Percentiles rank a stretch among this genome's conserved stretches.
phyloP scores from a whole-genome alignment of 2,797 vertebrate species.

The Decapterus maruadsi region DNA sequence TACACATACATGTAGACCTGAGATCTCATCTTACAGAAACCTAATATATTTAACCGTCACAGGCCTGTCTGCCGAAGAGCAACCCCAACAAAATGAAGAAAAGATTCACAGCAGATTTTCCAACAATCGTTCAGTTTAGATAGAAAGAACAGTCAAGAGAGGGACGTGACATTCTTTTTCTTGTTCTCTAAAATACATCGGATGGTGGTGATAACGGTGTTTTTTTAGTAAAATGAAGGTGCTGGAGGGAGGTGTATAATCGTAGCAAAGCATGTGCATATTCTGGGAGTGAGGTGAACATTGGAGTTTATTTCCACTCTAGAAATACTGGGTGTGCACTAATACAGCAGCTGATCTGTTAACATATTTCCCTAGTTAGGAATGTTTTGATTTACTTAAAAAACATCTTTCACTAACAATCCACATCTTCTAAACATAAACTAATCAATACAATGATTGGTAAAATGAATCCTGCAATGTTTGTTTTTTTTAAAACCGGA shows the following conservation, averaged over 20 bases:
- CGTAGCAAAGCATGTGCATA: conserved; percentile 83
- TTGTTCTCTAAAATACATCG: conserved; percentile 87
- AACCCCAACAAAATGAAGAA: conserved; percentile 52
- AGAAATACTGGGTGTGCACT: conserved; percentile 88
- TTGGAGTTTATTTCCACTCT: conserved; percentile 90
- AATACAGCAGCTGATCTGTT: conserved; percentile 96
- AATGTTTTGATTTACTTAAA: conserved; percentile 96
- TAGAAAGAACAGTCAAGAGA: conserved; percentile 89
- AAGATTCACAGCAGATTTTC: conserved; percentile 71
- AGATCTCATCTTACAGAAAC: conserved; percentile 70
- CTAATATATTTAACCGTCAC: conserved; percentile 36
- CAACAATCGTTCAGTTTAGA: conserved; percentile 73
- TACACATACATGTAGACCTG: conserved; percentile 63
- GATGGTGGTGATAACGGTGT: conserved; percentile 74
- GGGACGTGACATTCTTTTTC: conserved; percentile 90
- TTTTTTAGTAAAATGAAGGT: conserved; percentile 68
- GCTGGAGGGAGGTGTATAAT: conserved; percentile 59
- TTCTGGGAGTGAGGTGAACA: conserved; percentile 82
- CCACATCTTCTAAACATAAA: conserved; percentile 95
- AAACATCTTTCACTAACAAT: conserved; percentile 89
- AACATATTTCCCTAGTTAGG: conserved; percentile 93
- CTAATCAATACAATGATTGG: conserved; percentile 94
- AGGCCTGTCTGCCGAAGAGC: conserved; percentile 48
- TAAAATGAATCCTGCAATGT: conserved; percentile 95
- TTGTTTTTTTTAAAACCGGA: conserved; percentile 81